These are phyloP conservation scores for Dromaius novaehollandiae DNA, from an alignment of 2,113 vertebrate species.

Conservation along the genomic window DNA sequence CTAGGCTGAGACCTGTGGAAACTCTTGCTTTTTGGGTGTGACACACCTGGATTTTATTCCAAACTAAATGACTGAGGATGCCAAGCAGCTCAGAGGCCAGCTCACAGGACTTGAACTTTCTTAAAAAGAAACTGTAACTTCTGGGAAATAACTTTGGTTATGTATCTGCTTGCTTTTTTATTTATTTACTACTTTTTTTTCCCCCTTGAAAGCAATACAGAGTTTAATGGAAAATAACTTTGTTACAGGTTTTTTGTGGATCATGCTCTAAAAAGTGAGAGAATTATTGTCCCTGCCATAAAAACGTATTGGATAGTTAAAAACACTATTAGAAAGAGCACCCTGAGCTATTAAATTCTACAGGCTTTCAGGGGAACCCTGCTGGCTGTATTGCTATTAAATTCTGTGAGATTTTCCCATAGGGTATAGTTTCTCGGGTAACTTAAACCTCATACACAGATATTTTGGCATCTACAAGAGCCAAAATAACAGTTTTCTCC, in stretches of 20 bases:
- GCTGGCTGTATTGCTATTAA: neutral
- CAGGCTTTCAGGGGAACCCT: neutral
- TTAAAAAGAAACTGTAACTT: neutral
- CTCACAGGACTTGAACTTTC: neutral
- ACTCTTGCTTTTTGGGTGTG: neutral
- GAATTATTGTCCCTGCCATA: neutral
- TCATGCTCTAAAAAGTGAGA: neutral
- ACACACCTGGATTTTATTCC: neutral
- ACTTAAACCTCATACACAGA: accelerated
- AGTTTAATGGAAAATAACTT: neutral
- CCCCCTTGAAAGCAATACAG: neutral
- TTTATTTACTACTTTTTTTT: too few species aligned
- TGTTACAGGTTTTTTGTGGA: neutral
- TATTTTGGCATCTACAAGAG: neutral
- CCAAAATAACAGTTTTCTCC: neutral
- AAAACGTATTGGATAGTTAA: neutral
- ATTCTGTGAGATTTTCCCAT: neutral
- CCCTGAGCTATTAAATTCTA: neutral
- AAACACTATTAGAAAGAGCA: neutral
- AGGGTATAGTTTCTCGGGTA: neutral
- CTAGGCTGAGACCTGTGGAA: neutral
- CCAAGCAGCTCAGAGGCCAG: neutral
- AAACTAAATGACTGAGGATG: neutral
- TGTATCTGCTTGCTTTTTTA: neutral
- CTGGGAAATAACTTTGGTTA: neutral